A percentile compares a stretch with the other conserved stretches of the same genome.
Conservation (phyloP, 2,113 vertebrate genomes). For the Verasper variegatus region DNA sequence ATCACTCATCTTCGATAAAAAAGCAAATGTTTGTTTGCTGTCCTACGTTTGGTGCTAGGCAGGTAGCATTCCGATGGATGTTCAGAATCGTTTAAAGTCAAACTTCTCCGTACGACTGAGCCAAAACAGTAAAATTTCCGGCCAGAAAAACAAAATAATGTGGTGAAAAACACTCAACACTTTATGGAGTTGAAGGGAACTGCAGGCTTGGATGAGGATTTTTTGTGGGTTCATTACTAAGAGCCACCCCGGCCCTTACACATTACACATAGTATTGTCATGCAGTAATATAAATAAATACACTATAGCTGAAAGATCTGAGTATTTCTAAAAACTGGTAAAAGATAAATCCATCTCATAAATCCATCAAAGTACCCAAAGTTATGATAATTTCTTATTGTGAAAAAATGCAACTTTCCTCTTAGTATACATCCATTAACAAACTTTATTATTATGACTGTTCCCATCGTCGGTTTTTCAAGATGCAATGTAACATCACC, state of each 20-base stretch:
- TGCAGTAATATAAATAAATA: too few relatives aligned
- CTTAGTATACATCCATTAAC: not conserved
- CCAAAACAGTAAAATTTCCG: not conserved
- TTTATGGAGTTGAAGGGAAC: not conserved
- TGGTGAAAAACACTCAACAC: too few relatives aligned
- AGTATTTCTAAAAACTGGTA: not conserved
- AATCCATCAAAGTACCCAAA: not conserved
- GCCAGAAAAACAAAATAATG: not conserved
- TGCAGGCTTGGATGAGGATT: not conserved
- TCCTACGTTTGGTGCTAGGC: not conserved
- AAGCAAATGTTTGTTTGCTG: too few relatives aligned
- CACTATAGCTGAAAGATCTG: not conserved
- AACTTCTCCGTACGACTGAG: not conserved
- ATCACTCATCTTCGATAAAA: too few relatives aligned
- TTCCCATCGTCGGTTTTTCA: slow-evolving; percentile 3
- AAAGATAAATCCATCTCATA: not conserved
- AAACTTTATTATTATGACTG: not conserved
- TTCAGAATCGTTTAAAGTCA: not conserved
- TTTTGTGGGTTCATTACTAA: not conserved
- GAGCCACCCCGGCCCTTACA: too few relatives aligned
- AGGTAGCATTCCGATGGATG: not conserved
- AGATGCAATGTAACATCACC: not conserved
- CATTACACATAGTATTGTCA: too few relatives aligned
- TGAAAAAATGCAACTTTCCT: not conserved
- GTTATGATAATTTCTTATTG: not conserved